Evolutionary conservation across 1,140 invertebrate species (phyloP).

Genomic region (Agrilus planipennis): DNA sequence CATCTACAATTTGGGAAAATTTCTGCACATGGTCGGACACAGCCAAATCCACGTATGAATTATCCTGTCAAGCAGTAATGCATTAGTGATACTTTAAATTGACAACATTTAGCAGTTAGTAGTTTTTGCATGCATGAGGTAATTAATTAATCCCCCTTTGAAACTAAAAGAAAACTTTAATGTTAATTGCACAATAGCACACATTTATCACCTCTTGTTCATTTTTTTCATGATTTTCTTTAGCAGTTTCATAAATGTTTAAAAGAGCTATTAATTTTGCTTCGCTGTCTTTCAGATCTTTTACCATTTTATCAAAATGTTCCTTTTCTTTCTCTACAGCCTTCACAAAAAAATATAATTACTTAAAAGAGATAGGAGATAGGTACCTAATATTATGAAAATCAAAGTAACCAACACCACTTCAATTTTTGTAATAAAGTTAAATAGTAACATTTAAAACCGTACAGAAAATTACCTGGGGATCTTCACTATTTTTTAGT

Average conservation of each 20-base stretch:
- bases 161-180: no score
- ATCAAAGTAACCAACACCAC: neutral
- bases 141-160: no score
- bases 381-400: neutral
- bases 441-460: constrained; percentile 6
- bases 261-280: constrained; percentile 28
- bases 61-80: constrained; percentile 5
- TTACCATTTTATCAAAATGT: constrained; percentile 26
- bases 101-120: no score
- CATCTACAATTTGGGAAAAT: constrained; percentile 7
- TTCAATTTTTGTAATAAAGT: neutral
- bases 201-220: constrained; percentile 16
- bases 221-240: constrained; percentile 6
- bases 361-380: neutral
- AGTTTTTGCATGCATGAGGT: no score
- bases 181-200: no score
- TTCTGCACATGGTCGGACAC: constrained; percentile 4
- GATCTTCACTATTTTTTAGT: constrained; percentile 32
- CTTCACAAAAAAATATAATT: neutral
- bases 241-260: constrained; percentile 14
- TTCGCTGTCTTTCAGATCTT: constrained; percentile 32
- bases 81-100: constrained; percentile 1
- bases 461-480: constrained; percentile 33
- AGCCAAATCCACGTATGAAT: constrained; percentile 1
- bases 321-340: constrained; percentile 15